phyloP scores from a whole-genome alignment of 2,888 invertebrate genomes.

The Leptopilina myrica region DNA sequence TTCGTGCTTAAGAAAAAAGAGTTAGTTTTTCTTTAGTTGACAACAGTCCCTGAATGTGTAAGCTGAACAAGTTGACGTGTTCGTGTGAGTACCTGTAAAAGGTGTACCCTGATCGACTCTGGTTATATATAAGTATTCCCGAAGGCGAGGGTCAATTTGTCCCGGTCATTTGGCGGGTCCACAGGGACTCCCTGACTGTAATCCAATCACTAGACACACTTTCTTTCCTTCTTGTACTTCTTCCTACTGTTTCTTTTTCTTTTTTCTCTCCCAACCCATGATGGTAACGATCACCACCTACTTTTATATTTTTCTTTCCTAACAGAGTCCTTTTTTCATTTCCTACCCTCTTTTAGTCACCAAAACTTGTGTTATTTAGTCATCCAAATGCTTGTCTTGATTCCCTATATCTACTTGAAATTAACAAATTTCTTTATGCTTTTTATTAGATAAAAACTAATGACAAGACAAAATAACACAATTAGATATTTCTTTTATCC shows the following conservation, averaged over 20 bases:
- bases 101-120: slow-evolving; percentile 55
- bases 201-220: slow-evolving; percentile 77
- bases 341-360: background rate
- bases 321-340: slow-evolving; percentile 3
- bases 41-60: slow-evolving; percentile 18
- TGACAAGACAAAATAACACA: too few relatives aligned
- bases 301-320: slow-evolving; percentile 22
- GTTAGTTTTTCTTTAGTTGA: background rate
- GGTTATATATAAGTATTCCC: slow-evolving; percentile 76
- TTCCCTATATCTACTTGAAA: background rate
- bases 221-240: slow-evolving; percentile 53
- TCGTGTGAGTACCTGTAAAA: slow-evolving; percentile 53
- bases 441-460: too few relatives aligned
- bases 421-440: too few relatives aligned
- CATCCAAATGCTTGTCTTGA: slow-evolving; percentile 9
- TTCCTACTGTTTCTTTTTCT: slow-evolving; percentile 28
- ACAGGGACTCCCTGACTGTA: slow-evolving; percentile 76
- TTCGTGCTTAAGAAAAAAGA: too few relatives aligned
- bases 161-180: slow-evolving; percentile 77
- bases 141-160: slow-evolving; percentile 77
- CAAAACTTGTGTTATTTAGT: slow-evolving; percentile 17
- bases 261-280: slow-evolving; percentile 13
- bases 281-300: slow-evolving; percentile 3
- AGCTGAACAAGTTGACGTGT: slow-evolving; percentile 43
- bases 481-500: too few relatives aligned